phyloP scores from a whole-genome alignment of 2,797 vertebrate genomes.

The Petrocephalus schoutedeni region DNA sequence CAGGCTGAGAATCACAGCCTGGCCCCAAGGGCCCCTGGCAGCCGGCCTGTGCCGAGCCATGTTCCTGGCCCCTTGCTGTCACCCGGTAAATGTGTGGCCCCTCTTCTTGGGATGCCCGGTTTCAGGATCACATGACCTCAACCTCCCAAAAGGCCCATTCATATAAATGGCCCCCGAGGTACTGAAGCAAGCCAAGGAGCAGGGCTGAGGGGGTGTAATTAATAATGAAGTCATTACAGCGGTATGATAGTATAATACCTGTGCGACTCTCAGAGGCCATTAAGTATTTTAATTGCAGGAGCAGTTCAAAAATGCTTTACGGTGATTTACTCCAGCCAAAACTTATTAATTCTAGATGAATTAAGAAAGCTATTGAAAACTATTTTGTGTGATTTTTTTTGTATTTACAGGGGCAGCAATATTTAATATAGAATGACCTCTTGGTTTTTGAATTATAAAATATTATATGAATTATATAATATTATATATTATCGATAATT shows the following conservation, averaged over 20 bases:
- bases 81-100: constrained; percentile 20
- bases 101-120: not conserved
- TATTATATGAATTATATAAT: too few species aligned
- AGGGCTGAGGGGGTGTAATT: not conserved
- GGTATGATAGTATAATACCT: not conserved
- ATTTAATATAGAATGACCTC: not conserved
- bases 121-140: not conserved
- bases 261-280: not conserved
- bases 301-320: not conserved
- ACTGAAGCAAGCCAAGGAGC: too few species aligned
- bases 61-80: not conserved
- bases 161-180: not conserved
- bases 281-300: not conserved
- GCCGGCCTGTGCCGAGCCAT: not conserved
- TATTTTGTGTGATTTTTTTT: not conserved
- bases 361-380: not conserved
- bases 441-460: not conserved
- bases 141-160: not conserved
- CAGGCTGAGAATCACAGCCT: not conserved
- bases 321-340: not conserved
- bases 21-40: not conserved
- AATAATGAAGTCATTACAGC: not conserved
- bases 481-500: not conserved
- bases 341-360: not conserved
- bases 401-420: not conserved